phyloP scores from a whole-genome alignment of 2,113 vertebrate genomes.

The Notechis scutatus region DNA sequence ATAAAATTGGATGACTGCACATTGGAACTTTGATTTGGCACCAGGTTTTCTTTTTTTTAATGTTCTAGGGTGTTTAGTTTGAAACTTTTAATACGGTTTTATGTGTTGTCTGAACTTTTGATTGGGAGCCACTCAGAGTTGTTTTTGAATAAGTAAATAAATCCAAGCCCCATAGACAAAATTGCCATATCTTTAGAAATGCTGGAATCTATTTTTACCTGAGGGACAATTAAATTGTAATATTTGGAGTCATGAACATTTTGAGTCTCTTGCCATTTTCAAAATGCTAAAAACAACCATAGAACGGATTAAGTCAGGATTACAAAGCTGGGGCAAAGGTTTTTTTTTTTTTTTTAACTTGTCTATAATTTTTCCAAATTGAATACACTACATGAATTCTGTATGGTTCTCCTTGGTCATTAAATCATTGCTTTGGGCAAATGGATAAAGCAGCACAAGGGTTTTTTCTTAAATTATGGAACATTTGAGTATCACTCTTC shows the following conservation, averaged over 20 bases:
- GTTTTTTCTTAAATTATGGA: neutral
- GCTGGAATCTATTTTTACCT: neutral
- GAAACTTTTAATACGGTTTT: no score
- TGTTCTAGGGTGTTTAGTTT: neutral
- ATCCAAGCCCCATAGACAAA: neutral
- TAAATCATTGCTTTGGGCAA: neutral
- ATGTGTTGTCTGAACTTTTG: no score
- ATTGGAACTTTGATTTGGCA: neutral
- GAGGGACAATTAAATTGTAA: neutral
- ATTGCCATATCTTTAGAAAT: neutral
- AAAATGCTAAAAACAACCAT: neutral
- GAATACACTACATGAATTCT: neutral
- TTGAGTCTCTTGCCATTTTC: neutral
- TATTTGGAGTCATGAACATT: neutral
- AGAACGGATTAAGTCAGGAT: neutral
- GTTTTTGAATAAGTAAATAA: no score
- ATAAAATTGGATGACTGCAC: neutral
- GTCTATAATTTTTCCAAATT: neutral
- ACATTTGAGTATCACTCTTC: neutral
- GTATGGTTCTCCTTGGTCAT: neutral
- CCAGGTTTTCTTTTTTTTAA: neutral
- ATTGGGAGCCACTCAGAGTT: no score
- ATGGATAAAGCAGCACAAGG: neutral
- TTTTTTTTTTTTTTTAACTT: neutral
- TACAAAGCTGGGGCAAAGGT: neutral